phyloP scores from a whole-genome alignment of 1,140 invertebrate species.

The Ectropis grisescens region DNA sequence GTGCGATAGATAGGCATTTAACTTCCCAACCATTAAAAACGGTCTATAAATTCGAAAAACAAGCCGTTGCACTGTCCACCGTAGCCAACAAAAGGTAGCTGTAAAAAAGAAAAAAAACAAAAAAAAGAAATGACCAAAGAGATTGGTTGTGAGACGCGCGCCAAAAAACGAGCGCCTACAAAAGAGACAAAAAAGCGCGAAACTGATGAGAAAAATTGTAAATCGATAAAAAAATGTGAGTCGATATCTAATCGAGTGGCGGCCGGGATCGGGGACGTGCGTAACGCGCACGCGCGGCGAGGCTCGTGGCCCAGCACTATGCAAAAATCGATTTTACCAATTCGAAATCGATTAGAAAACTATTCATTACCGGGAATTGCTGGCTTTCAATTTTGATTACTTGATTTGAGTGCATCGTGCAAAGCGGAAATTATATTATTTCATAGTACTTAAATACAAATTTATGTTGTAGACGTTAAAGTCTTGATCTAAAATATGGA shows the following conservation, averaged over 20 bases:
- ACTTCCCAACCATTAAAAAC: no score
- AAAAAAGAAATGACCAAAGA: conserved; percentile 20
- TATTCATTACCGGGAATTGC: no score
- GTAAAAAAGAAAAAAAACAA: conserved; percentile 32
- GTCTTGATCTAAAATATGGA: no score
- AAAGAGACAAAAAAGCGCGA: conserved; percentile 27
- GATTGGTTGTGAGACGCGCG: conserved; percentile 22
- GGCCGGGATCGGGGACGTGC: conserved; percentile 33
- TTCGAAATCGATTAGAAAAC: conserved; percentile 13
- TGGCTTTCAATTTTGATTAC: no score
- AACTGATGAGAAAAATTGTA: conserved; percentile 1
- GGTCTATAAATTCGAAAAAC: no score
- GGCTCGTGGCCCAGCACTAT: conserved; percentile 27
- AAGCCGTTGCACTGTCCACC: no score
- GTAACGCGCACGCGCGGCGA: conserved; percentile 35
- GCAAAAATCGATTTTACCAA: conserved; percentile 48
- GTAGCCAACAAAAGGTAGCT: conserved; percentile 15
- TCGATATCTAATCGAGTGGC: conserved; percentile 33
- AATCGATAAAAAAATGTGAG: conserved; percentile 31
- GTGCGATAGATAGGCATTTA: no score
- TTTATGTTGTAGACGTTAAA: no score
- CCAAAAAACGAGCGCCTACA: conserved; percentile 34
- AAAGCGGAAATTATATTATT: no score
- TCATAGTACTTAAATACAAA: no score
- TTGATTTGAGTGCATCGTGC: no score